These are phyloP conservation scores for Xanthia togata DNA, from an alignment of 2,888 invertebrate species.

Conservation along the genomic window DNA sequence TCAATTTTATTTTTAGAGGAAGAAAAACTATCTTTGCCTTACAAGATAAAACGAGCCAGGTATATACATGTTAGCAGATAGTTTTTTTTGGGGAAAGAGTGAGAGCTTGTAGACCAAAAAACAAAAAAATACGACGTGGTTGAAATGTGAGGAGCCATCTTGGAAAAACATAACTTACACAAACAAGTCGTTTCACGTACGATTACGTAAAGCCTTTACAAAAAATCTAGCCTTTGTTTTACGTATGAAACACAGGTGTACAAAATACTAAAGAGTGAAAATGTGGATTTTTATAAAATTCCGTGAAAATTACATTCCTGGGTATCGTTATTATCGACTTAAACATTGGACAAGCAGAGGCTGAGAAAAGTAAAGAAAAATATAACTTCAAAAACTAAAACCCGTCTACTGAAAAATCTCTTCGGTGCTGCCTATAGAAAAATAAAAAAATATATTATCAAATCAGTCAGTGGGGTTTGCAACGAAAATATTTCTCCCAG, in stretches of 20 bases:
- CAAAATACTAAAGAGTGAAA: neutral
- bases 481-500: no score
- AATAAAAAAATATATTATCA: no score
- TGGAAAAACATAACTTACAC: slow-evolving; percentile 43
- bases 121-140: slow-evolving; percentile 17
- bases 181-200: slow-evolving; percentile 43
- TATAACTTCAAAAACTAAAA: no score
- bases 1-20: no score
- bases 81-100: slow-evolving; percentile 12
- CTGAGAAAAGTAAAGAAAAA: no score
- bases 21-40: neutral
- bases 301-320: no score
- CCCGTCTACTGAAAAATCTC: no score
- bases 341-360: no score
- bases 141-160: slow-evolving; percentile 45
- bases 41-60: neutral
- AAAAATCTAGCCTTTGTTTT: slow-evolving; percentile 17
- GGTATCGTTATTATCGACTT: neutral
- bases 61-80: neutral
- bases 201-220: slow-evolving; percentile 35
- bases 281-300: neutral
- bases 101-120: slow-evolving; percentile 13
- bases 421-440: no score
- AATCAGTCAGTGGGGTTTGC: no score
- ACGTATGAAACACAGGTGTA: slow-evolving; percentile 24